A percentile compares a stretch with the other conserved stretches of the same genome.
Evolutionary conservation across 2,888 invertebrate species (phyloP).

Genomic region (Campaea margaritaria): DNA sequence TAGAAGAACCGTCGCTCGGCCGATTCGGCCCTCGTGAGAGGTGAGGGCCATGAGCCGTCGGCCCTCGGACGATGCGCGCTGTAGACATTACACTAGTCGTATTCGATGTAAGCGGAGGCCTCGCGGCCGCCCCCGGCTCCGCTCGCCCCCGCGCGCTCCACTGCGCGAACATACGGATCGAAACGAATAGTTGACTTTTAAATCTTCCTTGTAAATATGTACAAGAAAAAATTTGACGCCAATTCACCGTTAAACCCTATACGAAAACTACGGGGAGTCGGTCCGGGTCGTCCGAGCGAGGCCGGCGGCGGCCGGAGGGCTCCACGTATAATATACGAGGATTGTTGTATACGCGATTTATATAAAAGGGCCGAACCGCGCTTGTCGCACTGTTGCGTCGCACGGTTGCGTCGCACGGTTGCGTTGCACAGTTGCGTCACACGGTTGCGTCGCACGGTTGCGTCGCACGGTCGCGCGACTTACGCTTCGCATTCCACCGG

Average conservation of each 20-base stretch:
- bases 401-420: not conserved
- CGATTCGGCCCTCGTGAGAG: no score
- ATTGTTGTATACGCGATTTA: conserved; percentile 28
- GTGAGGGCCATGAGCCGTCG: no score
- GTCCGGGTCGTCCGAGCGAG: not conserved
- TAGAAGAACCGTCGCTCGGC: no score
- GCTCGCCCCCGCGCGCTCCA: not conserved
- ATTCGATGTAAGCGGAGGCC: conserved; percentile 1
- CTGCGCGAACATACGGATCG: no score
- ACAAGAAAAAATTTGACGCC: conserved; percentile 12
- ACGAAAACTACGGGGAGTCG: no score
- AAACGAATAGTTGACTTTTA: not conserved
- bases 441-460: not conserved
- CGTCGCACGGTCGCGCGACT: not conserved
- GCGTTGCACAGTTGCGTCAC: no score
- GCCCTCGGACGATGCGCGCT: not conserved
- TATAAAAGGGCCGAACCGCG: conserved; percentile 10
- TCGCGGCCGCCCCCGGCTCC: conserved; percentile 6
- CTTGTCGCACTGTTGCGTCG: not conserved
- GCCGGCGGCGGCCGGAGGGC: conserved; percentile 5
- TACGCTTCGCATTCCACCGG: not conserved
- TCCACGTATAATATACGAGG: conserved; percentile 1
- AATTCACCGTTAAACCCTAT: not conserved
- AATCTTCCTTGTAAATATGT: conserved; percentile 10
- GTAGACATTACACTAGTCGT: conserved; percentile 15